Conservation (phyloP, 2,797 vertebrate genomes). For the Babyrousa celebensis region DNA sequence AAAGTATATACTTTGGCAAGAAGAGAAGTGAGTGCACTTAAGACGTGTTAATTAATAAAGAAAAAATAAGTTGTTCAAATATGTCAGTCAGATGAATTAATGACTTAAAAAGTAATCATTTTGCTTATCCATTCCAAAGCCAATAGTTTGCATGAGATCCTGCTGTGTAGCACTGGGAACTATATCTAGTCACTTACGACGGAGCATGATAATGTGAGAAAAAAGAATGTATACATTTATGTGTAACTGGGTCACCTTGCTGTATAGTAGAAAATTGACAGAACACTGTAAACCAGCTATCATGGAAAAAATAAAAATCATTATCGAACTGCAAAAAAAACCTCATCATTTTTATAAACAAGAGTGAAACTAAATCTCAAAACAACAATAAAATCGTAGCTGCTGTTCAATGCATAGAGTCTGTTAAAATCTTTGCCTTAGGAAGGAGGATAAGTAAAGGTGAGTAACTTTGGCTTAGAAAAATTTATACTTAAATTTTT, state of each 20-base stretch:
- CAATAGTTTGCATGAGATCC: too few relatives aligned
- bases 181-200: too few relatives aligned
- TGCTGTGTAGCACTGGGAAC: too few relatives aligned
- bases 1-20: neutral
- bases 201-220: too few relatives aligned
- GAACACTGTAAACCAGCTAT: too few relatives aligned
- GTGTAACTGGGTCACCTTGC: too few relatives aligned
- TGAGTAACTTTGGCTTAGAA: slow-evolving; percentile 37
- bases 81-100: slow-evolving; percentile 69
- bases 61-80: slow-evolving; percentile 71
- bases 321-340: too few relatives aligned
- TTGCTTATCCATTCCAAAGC: neutral
- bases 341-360: slow-evolving; percentile 38
- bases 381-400: slow-evolving; percentile 52
- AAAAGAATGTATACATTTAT: too few relatives aligned
- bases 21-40: slow-evolving; percentile 29
- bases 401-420: neutral
- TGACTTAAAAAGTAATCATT: slow-evolving; percentile 42
- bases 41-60: slow-evolving; percentile 46
- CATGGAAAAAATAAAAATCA: too few relatives aligned
- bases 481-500: neutral
- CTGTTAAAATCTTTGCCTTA: slow-evolving; percentile 21
- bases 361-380: slow-evolving; percentile 58
- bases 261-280: too few relatives aligned
- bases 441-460: slow-evolving; percentile 23